phyloP scores from a whole-genome alignment of 2,113 vertebrate genomes.

The Diadophis punctatus region DNA sequence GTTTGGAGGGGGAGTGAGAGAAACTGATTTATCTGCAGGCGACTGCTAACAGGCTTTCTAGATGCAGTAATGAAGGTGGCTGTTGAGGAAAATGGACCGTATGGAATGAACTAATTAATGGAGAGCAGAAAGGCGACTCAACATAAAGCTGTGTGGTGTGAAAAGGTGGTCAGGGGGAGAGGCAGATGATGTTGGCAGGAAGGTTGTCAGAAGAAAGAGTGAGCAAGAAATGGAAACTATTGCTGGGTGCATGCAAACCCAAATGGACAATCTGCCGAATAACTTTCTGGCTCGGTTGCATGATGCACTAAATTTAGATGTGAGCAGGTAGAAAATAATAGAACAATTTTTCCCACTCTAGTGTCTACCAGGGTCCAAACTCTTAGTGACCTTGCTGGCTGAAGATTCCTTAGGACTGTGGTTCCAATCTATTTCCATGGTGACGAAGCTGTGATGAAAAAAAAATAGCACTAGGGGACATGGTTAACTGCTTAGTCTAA shows the following conservation, averaged over 20 bases:
- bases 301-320: not conserved
- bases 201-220: not conserved
- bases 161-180: too few species aligned
- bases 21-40: not conserved
- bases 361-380: not conserved
- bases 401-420: not conserved
- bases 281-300: too few species aligned
- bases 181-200: not conserved
- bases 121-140: not conserved
- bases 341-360: not conserved
- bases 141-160: not conserved
- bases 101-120: not conserved
- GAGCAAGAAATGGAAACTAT: not conserved
- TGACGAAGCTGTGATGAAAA: not conserved
- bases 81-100: constrained; percentile 2
- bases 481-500: not conserved
- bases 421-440: not conserved
- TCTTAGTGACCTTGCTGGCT: not conserved
- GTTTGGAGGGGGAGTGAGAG: not conserved
- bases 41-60: not conserved
- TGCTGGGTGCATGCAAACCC: too few species aligned
- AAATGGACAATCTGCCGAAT: not conserved
- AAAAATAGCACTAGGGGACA: not conserved
- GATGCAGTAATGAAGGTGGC: not conserved
- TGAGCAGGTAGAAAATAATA: not conserved